phyloP scores from a whole-genome alignment of 2,113 vertebrate species.

The Equus quagga region DNA sequence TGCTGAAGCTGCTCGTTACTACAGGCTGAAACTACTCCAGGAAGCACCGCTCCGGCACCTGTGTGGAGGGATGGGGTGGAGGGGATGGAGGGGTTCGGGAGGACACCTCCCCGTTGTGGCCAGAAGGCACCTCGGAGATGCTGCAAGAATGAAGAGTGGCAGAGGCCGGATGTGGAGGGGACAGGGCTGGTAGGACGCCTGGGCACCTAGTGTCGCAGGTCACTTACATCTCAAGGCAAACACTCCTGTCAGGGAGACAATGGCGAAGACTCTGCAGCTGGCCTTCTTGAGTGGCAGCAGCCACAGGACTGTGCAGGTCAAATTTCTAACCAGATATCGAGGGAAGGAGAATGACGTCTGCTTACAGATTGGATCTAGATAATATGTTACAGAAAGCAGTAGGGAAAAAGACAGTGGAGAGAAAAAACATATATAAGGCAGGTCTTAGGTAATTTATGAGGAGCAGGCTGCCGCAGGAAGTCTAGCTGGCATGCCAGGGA shows the following conservation, averaged over 20 bases:
- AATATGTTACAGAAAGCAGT: not conserved
- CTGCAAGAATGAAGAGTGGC: not conserved
- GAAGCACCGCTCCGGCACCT: not conserved
- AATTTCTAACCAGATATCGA: not conserved
- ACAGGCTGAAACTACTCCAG: not conserved
- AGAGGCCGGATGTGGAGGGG: not conserved
- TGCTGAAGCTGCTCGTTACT: not conserved
- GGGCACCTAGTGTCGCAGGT: not conserved
- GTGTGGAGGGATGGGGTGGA: accelerated
- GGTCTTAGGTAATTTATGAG: not conserved
- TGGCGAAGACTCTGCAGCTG: too few species aligned
- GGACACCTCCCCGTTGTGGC: not conserved
- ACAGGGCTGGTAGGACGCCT: not conserved
- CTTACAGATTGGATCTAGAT: not conserved
- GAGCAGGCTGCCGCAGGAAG: not conserved
- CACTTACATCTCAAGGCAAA: not conserved
- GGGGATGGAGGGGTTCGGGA: not conserved
- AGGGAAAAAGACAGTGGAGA: not conserved
- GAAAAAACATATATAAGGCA: accelerated
- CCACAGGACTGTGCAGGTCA: not conserved
- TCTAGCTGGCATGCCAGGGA: not conserved
- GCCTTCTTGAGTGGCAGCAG: not conserved
- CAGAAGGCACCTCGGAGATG: not conserved
- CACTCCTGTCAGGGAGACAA: accelerated
- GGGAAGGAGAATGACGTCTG: not conserved